A percentile compares a stretch with the other conserved stretches of the same genome.
Conservation (phyloP, 1,140 invertebrate genomes). For the Chironomus tepperi region DNA sequence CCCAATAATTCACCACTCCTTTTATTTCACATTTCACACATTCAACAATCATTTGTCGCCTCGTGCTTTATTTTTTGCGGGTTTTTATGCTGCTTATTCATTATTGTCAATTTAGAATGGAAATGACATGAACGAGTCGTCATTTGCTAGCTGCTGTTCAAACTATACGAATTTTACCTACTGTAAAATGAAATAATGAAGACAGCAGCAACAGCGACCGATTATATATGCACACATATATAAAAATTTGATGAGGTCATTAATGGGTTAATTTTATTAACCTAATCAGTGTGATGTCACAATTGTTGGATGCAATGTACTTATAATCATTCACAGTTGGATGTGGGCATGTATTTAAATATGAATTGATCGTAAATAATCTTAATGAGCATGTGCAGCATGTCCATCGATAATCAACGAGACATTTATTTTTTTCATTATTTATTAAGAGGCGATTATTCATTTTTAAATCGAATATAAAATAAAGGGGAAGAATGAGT, state of each 20-base stretch:
- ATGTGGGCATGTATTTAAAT: not conserved
- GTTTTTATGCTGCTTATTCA: not conserved
- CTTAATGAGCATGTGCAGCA: not conserved
- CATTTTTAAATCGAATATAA: no score
- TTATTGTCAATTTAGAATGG: no score
- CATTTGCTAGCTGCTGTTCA: no score
- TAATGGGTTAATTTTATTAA: constrained; percentile 9
- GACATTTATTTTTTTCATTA: not conserved
- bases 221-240: not conserved
- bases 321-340: not conserved
- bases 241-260: not conserved
- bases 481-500: no score
- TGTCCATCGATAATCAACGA: not conserved
- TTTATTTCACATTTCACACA: not conserved
- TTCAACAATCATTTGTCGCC: constrained; percentile 6
- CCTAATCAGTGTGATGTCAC: constrained; percentile 11
- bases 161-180: no score
- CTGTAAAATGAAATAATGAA: no score
- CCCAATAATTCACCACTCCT: no score
- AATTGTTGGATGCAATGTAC: not conserved
- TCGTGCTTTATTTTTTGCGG: not conserved
- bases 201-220: no score
- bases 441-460: no score
- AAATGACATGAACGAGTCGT: no score
- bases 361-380: not conserved